Evolutionary conservation across 2,797 vertebrate genomes (phyloP), one percentile per base, ranked within the genome.

Genomic region (Antrozous pallidus): DNA sequence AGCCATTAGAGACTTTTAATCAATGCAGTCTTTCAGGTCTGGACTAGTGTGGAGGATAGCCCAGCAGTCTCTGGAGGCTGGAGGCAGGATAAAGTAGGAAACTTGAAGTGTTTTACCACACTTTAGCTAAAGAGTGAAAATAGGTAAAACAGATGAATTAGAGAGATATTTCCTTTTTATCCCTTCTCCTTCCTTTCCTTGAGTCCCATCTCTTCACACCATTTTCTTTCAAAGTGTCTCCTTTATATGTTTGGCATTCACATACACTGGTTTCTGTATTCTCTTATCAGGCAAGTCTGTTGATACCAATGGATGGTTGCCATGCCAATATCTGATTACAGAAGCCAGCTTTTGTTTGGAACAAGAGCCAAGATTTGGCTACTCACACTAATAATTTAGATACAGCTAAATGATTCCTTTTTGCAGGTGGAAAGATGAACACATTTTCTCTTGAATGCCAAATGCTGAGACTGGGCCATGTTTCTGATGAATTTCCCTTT

Each of bases 371-470:
- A 36, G 56, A 92, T 82, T 93, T 93, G 74, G 36, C 67, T 87
- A 91, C 51, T 95, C 63, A 84, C 33, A 51, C n/a, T 69, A 67
- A 82, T 94, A 70, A 93, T 93, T 93, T 83, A 91, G 31, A 38
- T 71, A n/a, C 10, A 79, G 56, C 18, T 91, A 94, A 83, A 77
- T n/a, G 6, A 89, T 42, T 90, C 31, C 17, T 94, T 45, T 89
- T 70, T 82, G 40, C 58, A 94, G 70, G 65, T 93, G 51, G 70
- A 79, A 82, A 89, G 45, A 83, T 58, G n/a, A 61, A 91, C 67
- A 85, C 2, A 49, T 5, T 79, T 36, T 83, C 45, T 84, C 58
- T 49, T 77, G 42, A 84, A 87, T 94, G 82, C 22, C 86, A 91
- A 91, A 69, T 80, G 12, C 26, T 69, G 26, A 89, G 36, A 4